Base-by-base conservation (phyloP, 2,888 invertebrate genomes). In the Eubasilissa splendida region DNA sequence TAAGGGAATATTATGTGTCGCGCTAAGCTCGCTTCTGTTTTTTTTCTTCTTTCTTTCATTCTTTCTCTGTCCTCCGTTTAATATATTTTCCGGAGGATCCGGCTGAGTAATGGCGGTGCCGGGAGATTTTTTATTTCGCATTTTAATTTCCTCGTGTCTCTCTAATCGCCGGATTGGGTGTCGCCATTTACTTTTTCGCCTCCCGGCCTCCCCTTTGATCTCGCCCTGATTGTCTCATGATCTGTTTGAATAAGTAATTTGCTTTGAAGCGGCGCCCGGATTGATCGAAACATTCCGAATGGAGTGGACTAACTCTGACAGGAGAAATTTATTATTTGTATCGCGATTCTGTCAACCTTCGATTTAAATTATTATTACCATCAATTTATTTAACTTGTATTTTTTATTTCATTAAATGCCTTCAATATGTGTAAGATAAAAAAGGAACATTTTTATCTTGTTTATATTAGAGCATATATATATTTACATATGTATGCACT, bases 1-100 rank as follows among this genome's bases (percentile, higher is more conserved):
- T 83, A 77, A 73, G 77, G 73, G 81, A 81, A 83, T 81, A 81
- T 83, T 83, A 83, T 81, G 79, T 81, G 79, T 77, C 76, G 58
- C 79, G 50, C 83, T 82, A 82, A 82, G 82, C 82, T 77, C 79
- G 76, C 74, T 22, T 58, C 80, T 77, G 74, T 80, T 80, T 78
- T 82, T n/a, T 82, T 76, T 81, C 56, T 76, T 71, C 58, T 53
- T 22, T 50, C 52, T 59, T 42, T n/a, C 58, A 9, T 68, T 66
- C 66, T 68, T 33, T 42, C 33, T 42, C 42, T 33, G 60, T 53
- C 65, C 31, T 33, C 11, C 53, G 66, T 77, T 77, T 82, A 82
- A 82, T 82, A 82, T 79, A 81, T 81, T 78, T 81, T 76, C 58
- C 75, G 22, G 54, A n/a, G 50, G 77, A 58, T 75, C 81, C 50